Base-by-base conservation (phyloP, 37 sponge, comb jelly and placozoan species). In the Cliona cf. orientalis region DNA sequence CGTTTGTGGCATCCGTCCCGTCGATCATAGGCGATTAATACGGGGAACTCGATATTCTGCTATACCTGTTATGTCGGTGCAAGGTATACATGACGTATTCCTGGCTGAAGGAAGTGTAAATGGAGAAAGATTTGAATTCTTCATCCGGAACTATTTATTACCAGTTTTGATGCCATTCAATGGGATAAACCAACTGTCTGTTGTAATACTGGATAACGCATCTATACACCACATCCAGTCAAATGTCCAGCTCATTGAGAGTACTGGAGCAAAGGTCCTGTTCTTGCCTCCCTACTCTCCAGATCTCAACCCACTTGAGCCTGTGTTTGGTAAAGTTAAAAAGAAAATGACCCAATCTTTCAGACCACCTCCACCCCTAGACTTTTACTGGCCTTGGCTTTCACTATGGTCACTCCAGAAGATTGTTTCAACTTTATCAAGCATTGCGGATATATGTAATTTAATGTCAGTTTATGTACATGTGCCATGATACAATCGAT, bases 121-220 rank as follows among this genome's bases (percentile, higher is more conserved):
- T 44, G 73, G 46, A 17, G 32, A 25, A 41, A 72, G 26, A 43
- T 72, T 72, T 43, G 49, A 42, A 44, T 46, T 45, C 2, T 72
- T 42, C 21, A 17, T 72, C 2, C 23, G 46, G 6, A 45, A 46
- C 7, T 72, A 12, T 17, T 25, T 72, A 43, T 7, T 72, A 7
- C 56, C 74, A 28, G 29, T 72, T 45, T 28, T 72, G 11, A 12
- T 28, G 26, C 74, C 74, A 25, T 72, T 46, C 38, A 72, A 72
- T 35, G n/a, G 74, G 5, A 25, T 12, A 23, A 72, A 72, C 25
- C 74, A 49, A 46, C 9, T 25, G 7, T 72, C 74, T 12, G 26
- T 72, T 28, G 74, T 72, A 49, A 33, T 72, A 72, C 42, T 72
- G 74, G 74, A 72, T 25, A 72, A 72, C 46, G 29, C 56, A 26